These are phyloP conservation scores for Drosophila rhopaloa DNA, from an alignment of 1,140 invertebrate genomes.

Conservation along the genomic window DNA sequence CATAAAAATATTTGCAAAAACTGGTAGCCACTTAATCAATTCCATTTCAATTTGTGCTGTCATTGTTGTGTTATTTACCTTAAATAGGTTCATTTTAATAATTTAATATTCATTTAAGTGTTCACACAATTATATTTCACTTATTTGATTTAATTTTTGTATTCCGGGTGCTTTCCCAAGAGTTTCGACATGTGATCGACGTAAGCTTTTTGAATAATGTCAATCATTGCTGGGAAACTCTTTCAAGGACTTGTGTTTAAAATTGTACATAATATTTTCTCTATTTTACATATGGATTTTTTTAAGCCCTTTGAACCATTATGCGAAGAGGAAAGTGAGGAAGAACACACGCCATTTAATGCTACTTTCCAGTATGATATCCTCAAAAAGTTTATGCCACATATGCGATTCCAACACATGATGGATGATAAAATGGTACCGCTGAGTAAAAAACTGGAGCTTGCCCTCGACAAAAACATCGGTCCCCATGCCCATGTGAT, in stretches of 20 bases:
- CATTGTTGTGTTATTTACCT: background rate
- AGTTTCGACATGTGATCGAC: background rate
- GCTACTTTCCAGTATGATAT: background rate
- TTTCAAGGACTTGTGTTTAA: too few relatives aligned
- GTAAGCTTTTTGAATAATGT: background rate
- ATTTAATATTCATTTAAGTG: background rate
- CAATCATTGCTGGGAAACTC: background rate
- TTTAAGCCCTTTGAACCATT: background rate
- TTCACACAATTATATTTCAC: background rate
- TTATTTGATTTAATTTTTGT: background rate
- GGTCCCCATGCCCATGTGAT: background rate
- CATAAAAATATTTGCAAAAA: constrained; percentile 8
- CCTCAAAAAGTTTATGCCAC: background rate
- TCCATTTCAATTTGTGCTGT: constrained; percentile 1
- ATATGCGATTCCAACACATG: background rate
- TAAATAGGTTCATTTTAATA: background rate
- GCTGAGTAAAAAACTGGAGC: background rate
- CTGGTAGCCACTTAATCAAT: constrained; percentile 21
- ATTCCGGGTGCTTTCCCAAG: background rate
- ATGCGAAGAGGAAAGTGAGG: background rate
- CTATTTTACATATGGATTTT: background rate
- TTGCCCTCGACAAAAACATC: background rate
- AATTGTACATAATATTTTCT: background rate
- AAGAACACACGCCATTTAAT: background rate
- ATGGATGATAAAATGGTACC: background rate